Percentiles rank a stretch among this genome's conserved stretches.
Evolutionary conservation across 1,140 invertebrate species (phyloP).

Genomic region (Wasmannia auropunctata): DNA sequence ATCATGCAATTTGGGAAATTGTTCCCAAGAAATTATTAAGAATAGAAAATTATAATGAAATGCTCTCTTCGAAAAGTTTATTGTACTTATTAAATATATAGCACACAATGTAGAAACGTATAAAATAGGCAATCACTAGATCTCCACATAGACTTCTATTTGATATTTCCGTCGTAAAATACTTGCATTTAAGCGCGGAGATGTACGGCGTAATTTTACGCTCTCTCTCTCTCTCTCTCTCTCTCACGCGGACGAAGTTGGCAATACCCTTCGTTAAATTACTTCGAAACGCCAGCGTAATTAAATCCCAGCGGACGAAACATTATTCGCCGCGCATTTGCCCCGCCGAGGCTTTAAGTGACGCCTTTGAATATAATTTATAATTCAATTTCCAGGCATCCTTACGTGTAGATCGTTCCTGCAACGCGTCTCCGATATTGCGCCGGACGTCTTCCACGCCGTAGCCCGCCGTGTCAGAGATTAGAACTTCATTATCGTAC

Average conservation of each 20-base stretch:
- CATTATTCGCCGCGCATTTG: conserved; percentile 48
- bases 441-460: conserved; percentile 17
- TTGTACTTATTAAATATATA: conserved; percentile 19
- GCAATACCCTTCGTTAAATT: conserved; percentile 55
- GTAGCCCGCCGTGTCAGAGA: conserved; percentile 38
- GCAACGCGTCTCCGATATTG: conserved; percentile 21
- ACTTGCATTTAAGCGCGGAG: conserved; percentile 36
- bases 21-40: background rate
- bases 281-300: conserved; percentile 52
- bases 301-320: conserved; percentile 58
- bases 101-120: background rate
- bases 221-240: background rate
- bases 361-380: conserved; percentile 52
- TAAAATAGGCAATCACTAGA: background rate
- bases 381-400: conserved; percentile 43
- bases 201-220: conserved; percentile 39
- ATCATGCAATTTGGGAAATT: background rate
- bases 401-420: conserved; percentile 11
- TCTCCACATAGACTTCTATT: background rate
- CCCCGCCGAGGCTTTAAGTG: conserved; percentile 45
- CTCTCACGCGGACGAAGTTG: background rate
- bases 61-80: background rate
- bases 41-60: background rate
- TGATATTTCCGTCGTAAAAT: conserved; percentile 33
- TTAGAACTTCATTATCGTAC: conserved; percentile 49